Evolutionary conservation across 2,797 vertebrate species (phyloP).

Genomic region (Sphenopsis melanotis): DNA sequence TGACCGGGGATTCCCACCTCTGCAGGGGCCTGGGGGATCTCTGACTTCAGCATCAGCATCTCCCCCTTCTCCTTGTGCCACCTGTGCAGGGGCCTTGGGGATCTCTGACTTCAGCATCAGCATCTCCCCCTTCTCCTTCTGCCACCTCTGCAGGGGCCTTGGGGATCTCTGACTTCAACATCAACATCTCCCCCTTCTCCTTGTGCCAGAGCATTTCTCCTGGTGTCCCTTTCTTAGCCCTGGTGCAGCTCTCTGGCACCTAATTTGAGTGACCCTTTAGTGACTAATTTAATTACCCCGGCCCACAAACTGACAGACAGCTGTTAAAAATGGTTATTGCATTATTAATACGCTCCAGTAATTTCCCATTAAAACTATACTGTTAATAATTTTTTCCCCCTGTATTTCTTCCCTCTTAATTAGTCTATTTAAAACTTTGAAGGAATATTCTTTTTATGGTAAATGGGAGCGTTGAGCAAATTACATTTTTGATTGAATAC

Average conservation of each 20-base stretch:
- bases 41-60: neutral
- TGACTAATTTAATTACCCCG: conserved; percentile 79
- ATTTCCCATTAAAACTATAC: conserved; percentile 82
- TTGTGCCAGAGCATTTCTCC: neutral
- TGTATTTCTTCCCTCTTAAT: conserved; percentile 83
- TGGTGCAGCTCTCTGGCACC: neutral
- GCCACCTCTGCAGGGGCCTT: accelerated
- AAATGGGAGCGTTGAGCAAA: conserved; percentile 77
- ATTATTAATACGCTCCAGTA: conserved; percentile 81
- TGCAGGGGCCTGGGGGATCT: neutral
- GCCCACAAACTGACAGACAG: conserved; percentile 79
- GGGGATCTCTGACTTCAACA: neutral
- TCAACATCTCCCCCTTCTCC: neutral
- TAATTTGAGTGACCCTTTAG: conserved; percentile 71
- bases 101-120: neutral
- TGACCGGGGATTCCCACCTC: accelerated
- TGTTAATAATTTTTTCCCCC: conserved; percentile 73
- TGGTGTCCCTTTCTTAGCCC: neutral
- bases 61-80: neutral
- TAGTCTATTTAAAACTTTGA: conserved; percentile 83
- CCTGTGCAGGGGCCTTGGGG: neutral
- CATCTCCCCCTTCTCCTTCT: neutral
- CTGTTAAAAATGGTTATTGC: conserved; percentile 82
- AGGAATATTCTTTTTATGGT: conserved; percentile 78
- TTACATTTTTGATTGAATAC: conserved; percentile 84